These are phyloP conservation scores for Oligia latruncula DNA, from an alignment of 2,888 invertebrate genomes.

Conservation along the genomic window DNA sequence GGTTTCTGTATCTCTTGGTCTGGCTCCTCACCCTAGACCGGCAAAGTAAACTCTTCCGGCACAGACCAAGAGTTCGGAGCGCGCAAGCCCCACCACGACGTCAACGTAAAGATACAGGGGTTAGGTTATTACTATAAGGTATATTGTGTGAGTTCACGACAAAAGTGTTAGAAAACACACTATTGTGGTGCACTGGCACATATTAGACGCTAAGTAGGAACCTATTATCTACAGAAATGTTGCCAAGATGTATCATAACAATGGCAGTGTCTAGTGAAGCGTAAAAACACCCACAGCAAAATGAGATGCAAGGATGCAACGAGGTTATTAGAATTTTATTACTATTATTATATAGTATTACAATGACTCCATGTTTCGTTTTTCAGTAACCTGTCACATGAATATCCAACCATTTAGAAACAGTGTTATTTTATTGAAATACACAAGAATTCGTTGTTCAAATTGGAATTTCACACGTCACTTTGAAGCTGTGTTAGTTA, in stretches of 20 bases:
- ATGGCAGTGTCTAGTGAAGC: neutral
- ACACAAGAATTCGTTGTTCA: neutral
- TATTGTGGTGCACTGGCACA: neutral
- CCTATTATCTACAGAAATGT: neutral
- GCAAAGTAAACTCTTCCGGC: too few species aligned
- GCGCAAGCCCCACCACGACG: too few species aligned
- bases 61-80: too few species aligned
- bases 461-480: constrained; percentile 4
- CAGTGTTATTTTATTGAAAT: constrained; percentile 20
- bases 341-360: neutral
- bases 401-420: neutral
- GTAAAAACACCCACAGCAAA: neutral
- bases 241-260: neutral
- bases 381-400: neutral
- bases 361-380: neutral
- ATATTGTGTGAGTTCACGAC: neutral
- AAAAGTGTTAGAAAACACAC: neutral
- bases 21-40: too few species aligned
- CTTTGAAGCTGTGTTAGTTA: neutral
- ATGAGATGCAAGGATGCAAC: neutral
- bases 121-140: too few species aligned
- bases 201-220: neutral
- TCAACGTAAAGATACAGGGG: too few species aligned
- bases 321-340: neutral
- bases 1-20: too few species aligned